Conservation (phyloP, 2,797 vertebrate species). For the Phoebastria nigripes region DNA sequence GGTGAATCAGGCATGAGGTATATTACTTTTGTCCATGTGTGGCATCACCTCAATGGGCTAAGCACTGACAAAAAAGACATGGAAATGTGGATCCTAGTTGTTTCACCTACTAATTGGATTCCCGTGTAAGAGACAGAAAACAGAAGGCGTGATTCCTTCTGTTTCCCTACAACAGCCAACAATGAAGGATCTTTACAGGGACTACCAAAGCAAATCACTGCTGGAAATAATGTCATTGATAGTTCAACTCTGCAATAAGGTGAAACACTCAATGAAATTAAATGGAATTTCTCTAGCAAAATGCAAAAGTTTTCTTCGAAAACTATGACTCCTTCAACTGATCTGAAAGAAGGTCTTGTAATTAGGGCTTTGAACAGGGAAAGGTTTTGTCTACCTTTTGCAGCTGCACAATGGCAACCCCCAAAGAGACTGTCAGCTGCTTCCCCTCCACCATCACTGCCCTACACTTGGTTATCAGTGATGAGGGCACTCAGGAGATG, state of each 20-base stretch:
- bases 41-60: background rate
- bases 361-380: background rate
- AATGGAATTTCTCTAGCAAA: background rate
- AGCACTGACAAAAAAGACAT: background rate
- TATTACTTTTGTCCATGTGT: background rate
- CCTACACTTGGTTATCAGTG: background rate
- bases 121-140: background rate
- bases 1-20: background rate
- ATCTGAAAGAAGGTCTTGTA: background rate
- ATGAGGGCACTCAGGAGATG: background rate
- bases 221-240: background rate
- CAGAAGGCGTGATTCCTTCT: background rate
- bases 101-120: background rate
- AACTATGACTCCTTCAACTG: background rate
- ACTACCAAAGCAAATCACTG: background rate
- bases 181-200: background rate
- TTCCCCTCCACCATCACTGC: background rate
- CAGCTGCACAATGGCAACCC: background rate
- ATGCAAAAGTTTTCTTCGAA: background rate
- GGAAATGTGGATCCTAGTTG: background rate
- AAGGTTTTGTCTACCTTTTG: background rate
- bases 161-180: background rate
- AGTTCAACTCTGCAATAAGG: background rate
- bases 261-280: background rate
- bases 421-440: background rate